phyloP scores from a whole-genome alignment of 2,113 vertebrate species.

The Lamprologus sp. region DNA sequence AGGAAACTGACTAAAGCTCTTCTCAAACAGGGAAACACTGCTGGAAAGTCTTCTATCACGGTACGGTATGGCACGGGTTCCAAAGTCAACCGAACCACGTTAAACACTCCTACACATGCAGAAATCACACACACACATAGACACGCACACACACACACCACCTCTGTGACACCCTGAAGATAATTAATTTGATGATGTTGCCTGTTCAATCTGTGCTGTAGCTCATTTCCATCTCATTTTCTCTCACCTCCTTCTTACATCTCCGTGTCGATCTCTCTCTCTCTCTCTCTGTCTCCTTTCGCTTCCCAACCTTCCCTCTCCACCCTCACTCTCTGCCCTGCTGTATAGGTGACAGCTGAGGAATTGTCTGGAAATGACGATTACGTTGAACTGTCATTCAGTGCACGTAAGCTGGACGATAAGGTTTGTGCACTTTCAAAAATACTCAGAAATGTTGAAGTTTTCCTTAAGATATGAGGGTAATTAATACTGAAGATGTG shows the following conservation, averaged over 20 bases:
- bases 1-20: constrained; percentile 93
- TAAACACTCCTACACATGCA: neutral
- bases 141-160: neutral
- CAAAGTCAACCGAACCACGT: neutral
- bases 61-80: constrained; percentile 79
- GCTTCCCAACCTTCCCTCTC: neutral
- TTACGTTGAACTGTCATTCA: constrained; percentile 97
- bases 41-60: constrained; percentile 96
- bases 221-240: constrained; percentile 50
- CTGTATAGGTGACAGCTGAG: constrained; percentile 88
- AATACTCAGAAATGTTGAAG: neutral
- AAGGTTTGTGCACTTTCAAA: constrained; percentile 74
- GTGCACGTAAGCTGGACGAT: constrained; percentile 94
- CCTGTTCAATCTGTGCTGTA: constrained; percentile 8
- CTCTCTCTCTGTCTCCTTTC: neutral
- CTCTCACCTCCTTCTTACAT: constrained; percentile 1
- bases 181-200: constrained; percentile 47
- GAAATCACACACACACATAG: neutral
- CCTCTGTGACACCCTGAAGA: neutral
- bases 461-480: neutral
- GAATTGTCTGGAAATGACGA: constrained; percentile 96
- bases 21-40: constrained; percentile 92
- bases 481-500: neutral
- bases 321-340: neutral
- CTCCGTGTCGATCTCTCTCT: neutral